Percentiles rank a stretch among this genome's conserved stretches.
These are phyloP conservation scores for Hesperophylax magnus DNA, from an alignment of 1,140 invertebrate species.

Conservation along the genomic window DNA sequence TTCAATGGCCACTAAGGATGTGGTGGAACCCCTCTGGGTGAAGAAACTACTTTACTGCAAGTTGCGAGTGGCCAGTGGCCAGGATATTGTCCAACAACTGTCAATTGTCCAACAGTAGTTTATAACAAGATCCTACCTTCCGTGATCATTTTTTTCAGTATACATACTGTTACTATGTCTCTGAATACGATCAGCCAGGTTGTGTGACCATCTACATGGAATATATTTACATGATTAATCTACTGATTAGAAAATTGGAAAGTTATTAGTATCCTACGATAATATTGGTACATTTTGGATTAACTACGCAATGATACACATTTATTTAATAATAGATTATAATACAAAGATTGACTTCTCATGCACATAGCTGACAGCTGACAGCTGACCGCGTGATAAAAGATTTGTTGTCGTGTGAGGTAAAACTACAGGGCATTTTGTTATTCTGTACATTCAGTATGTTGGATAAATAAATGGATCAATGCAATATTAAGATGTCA, in stretches of 20 bases:
- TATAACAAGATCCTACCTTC: no score
- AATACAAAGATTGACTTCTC: conserved; percentile 8
- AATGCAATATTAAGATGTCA: no score
- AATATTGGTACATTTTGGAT: conserved; percentile 55
- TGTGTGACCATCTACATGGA: conserved; percentile 22
- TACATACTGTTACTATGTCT: neutral
- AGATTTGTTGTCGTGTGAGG: no score
- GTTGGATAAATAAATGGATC: no score
- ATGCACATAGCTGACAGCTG: no score
- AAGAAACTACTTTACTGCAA: neutral
- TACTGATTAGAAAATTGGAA: conserved; percentile 17
- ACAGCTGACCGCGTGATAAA: no score
- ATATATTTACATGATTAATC: conserved; percentile 35
- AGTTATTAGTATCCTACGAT: conserved; percentile 35
- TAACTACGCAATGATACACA: conserved; percentile 44
- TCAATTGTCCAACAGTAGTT: no score
- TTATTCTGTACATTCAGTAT: no score
- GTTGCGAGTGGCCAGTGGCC: neutral
- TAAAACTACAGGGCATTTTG: no score
- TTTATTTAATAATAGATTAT: conserved; percentile 18
- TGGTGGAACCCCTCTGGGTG: neutral
- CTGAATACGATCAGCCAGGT: neutral
- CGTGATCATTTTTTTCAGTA: no score
- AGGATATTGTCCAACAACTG: no score
- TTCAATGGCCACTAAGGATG: conserved; percentile 3